Conservation (phyloP, 1,140 invertebrate genomes). For the Nilaparvata lugens region DNA sequence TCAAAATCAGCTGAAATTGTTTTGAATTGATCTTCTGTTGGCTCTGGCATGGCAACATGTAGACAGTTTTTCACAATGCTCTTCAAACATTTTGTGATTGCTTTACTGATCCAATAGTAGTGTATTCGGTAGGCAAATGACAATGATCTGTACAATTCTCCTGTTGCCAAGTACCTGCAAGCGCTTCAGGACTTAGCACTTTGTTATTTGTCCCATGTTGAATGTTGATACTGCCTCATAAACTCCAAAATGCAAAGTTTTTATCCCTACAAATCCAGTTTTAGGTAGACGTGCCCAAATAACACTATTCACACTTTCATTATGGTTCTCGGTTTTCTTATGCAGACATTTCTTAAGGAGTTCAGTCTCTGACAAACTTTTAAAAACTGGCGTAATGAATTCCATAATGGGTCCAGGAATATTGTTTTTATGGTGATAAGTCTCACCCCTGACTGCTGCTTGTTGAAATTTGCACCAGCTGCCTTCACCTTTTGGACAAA, state of each 20-base stretch:
- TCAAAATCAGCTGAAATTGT: too few species aligned
- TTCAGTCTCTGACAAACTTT: slow-evolving; percentile 15
- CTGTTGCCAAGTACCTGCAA: too few species aligned
- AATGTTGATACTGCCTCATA: slow-evolving; percentile 8
- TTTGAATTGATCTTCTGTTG: too few species aligned
- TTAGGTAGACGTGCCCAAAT: slow-evolving; percentile 25
- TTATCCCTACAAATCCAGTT: slow-evolving; percentile 20
- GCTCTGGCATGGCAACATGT: too few species aligned
- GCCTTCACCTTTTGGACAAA: background rate
- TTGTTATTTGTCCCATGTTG: slow-evolving; percentile 7
- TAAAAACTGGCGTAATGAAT: slow-evolving; percentile 21
- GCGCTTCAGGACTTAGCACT: too few species aligned
- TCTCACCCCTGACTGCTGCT: background rate
- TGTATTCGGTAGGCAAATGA: too few species aligned
- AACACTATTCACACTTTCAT: slow-evolving; percentile 22
- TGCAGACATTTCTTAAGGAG: slow-evolving; percentile 17
- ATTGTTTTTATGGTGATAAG: slow-evolving; percentile 2
- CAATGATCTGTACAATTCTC: too few species aligned
- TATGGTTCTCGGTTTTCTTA: slow-evolving; percentile 22
- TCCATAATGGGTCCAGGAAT: background rate
- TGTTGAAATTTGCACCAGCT: background rate
- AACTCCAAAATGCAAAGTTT: slow-evolving; percentile 21
- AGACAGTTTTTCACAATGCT: too few species aligned
- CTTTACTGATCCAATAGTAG: too few species aligned
- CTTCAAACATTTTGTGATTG: too few species aligned